Conservation (phyloP, 2,888 invertebrate species). For the Pristionchus entomophagus region DNA sequence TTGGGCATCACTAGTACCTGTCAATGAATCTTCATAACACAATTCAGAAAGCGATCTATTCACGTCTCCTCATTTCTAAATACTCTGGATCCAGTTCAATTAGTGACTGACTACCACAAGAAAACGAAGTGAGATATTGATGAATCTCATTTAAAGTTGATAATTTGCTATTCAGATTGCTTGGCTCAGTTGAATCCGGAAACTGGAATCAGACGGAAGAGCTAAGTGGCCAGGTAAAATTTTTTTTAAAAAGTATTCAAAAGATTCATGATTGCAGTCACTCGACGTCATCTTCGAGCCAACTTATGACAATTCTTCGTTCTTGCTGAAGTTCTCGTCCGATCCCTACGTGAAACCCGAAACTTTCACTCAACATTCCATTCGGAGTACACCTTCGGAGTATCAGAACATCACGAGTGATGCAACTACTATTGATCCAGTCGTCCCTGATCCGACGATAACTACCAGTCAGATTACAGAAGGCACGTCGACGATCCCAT, state of each 20-base stretch:
- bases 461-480: too few species aligned
- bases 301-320: neutral
- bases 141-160: neutral
- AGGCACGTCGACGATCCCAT: too few species aligned
- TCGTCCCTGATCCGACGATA: too few species aligned
- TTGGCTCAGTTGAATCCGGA: neutral
- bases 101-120: neutral
- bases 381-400: too few species aligned
- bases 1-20: too few species aligned
- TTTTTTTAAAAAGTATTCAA: neutral
- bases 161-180: neutral
- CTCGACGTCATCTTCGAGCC: neutral
- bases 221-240: neutral
- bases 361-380: too few species aligned
- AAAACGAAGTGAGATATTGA: neutral
- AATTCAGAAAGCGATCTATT: neutral
- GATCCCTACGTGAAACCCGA: neutral
- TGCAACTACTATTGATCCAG: too few species aligned
- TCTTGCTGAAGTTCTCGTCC: neutral
- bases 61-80: neutral
- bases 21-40: neutral
- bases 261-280: neutral
- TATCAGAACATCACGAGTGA: too few species aligned
- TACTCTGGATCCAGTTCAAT: neutral
- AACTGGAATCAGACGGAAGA: neutral